Conservation (phyloP, 2,113 vertebrate genomes). For the Panthera uncia region DNA sequence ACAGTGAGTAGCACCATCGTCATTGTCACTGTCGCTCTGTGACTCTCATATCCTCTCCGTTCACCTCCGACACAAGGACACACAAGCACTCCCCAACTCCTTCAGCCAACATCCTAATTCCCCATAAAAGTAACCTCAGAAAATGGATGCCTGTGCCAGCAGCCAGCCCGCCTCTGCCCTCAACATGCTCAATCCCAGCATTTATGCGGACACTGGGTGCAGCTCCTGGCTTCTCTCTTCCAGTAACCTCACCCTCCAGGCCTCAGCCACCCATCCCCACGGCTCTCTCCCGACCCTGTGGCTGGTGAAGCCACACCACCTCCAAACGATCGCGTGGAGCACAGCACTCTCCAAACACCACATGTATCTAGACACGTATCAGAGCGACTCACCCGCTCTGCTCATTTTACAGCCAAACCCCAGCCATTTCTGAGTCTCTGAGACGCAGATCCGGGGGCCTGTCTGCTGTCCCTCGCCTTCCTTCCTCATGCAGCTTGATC, state of each 20-base stretch:
- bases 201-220: rapidly evolving
- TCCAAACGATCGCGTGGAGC: rapidly evolving
- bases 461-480: neutral
- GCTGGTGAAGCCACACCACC: neutral
- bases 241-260: neutral
- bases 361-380: too few species aligned
- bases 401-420: neutral
- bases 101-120: neutral
- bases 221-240: too few species aligned
- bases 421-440: too few species aligned
- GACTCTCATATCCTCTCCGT: neutral
- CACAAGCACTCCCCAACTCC: neutral
- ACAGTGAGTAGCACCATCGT: rapidly evolving
- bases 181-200: too few species aligned
- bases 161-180: neutral
- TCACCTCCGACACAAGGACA: neutral
- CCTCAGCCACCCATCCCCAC: neutral
- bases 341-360: neutral
- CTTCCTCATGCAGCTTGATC: neutral
- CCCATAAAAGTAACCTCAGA: neutral
- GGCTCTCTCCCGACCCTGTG: neutral
- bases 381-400: neutral
- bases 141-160: too few species aligned
- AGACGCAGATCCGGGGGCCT: too few species aligned
- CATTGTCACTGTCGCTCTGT: neutral